Evolutionary conservation across 1,140 invertebrate species (phyloP), one percentile per base, ranked within the genome.

Genomic region (Scylla paramamosain): DNA sequence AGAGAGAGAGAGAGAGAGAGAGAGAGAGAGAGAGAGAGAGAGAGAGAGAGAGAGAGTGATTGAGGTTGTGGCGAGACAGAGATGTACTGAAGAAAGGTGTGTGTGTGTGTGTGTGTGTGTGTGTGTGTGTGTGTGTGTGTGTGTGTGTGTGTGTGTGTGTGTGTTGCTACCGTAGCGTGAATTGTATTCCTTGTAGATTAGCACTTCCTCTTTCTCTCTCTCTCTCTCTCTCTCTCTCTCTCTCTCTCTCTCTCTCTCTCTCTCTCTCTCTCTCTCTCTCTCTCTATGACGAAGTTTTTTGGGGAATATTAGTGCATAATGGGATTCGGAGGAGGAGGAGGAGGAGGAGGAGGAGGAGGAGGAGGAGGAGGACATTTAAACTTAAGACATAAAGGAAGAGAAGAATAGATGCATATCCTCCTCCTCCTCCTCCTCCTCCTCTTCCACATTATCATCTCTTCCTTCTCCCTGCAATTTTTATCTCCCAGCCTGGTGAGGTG

Each of bases 241-340:
- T 48, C 46, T 48, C 6, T 14, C 46, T 39, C 84, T 87, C 84
- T 87, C 84, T 87, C 84, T 87, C 84, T 87, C 84, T 87, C 84
- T 87, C 84, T 87, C 84, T 87, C 84, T 87, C 84, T 87, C 84
- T 87, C 84, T 87, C 84, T n/a, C 52, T 59, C 52, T 59, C 52
- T 59, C 52, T 59, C 52, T 59, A 2, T 59, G 52, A 12, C 52
- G 16, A 59, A 59, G 12, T 4, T 39, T 59, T 59, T 59, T 14
- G 4, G 0, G n/a, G 16, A 20, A 20, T 77, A 77, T 20, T 20
- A 20, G 67, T 77, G 20, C n/a, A 1, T 77, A 77, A 77, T 77
- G 16, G 10, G 52, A 59, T n/a, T 7, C 3, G 25, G 20, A n/a
- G n/a, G 67, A 77, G 67, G 67, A 77, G 67, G 67, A 77, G 67